Evolutionary conservation across 2,113 vertebrate genomes (phyloP).

Genomic region (Muscicapa adusta): DNA sequence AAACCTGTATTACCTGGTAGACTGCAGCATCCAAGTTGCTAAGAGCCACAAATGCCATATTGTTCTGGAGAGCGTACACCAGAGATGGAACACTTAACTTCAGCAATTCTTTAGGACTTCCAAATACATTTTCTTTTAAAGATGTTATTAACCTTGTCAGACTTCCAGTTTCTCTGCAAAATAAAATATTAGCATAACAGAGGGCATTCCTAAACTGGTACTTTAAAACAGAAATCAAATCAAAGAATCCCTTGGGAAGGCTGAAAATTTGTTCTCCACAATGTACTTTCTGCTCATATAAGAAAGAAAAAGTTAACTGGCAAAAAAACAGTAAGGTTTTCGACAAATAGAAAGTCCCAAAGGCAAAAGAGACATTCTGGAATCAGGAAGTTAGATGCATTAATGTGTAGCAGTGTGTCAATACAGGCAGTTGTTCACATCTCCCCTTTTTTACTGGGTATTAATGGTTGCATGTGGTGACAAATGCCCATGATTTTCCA

Average conservation of each 20-base stretch:
- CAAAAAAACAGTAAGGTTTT: background rate
- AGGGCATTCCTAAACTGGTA: background rate
- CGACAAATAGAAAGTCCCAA: background rate
- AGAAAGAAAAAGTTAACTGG: background rate
- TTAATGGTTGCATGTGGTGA: background rate
- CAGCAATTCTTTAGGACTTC: slow-evolving; percentile 85
- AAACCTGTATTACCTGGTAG: slow-evolving; percentile 82
- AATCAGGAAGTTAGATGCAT: background rate
- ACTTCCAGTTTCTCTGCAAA: slow-evolving; percentile 86
- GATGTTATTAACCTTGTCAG: slow-evolving; percentile 71
- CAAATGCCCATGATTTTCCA: background rate
- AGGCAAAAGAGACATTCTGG: background rate
- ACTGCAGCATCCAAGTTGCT: slow-evolving; percentile 97
- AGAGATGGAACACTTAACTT: slow-evolving; percentile 92
- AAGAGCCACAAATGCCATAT: slow-evolving; percentile 95
- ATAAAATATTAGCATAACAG: background rate
- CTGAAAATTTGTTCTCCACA: background rate
- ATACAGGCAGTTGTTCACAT: rapidly evolving
- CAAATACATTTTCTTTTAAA: slow-evolving; percentile 82
- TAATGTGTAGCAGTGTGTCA: background rate
- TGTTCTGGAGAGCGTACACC: slow-evolving; percentile 95
- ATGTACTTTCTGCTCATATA: background rate
- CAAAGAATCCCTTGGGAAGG: background rate
- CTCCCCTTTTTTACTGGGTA: background rate
- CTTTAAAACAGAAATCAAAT: background rate